These are phyloP conservation scores for Stegostoma tigrinum DNA, from an alignment of 2,113 vertebrate species.

Conservation along the genomic window DNA sequence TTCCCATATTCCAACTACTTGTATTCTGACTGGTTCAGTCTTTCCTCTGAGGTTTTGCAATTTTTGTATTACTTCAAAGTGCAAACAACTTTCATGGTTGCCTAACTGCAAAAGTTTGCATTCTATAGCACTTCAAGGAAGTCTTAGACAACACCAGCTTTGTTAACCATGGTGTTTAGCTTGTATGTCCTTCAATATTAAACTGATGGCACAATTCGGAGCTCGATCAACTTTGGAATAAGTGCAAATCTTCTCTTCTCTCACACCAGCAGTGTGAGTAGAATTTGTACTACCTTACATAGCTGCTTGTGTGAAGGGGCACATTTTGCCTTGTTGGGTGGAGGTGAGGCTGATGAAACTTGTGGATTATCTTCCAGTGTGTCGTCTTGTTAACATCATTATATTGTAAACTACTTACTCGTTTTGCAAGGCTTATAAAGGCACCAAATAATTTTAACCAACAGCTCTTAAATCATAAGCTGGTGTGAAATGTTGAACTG, in stretches of 20 bases:
- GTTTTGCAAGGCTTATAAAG: background rate
- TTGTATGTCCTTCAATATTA: background rate
- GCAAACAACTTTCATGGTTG: background rate
- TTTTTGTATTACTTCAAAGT: background rate
- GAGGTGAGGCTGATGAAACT: background rate
- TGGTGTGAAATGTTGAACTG: background rate
- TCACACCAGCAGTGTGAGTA: background rate
- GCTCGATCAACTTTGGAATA: background rate
- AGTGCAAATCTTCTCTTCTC: background rate
- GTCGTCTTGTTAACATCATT: background rate
- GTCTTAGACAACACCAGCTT: background rate
- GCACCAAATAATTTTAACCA: background rate
- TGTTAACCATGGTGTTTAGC: background rate
- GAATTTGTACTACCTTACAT: background rate
- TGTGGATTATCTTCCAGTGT: background rate
- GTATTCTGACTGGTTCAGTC: background rate
- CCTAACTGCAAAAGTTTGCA: background rate
- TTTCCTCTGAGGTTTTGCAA: background rate
- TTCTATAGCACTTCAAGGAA: background rate
- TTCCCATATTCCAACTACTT: background rate
- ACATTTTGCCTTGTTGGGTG: background rate
- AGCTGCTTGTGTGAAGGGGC: background rate
- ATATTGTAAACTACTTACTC: background rate
- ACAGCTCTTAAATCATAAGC: background rate
- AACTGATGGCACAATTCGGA: background rate